Evolutionary conservation across 2,797 vertebrate species (phyloP), one percentile per base, ranked within the genome.

Genomic region (Notoglanidium macrostoma): DNA sequence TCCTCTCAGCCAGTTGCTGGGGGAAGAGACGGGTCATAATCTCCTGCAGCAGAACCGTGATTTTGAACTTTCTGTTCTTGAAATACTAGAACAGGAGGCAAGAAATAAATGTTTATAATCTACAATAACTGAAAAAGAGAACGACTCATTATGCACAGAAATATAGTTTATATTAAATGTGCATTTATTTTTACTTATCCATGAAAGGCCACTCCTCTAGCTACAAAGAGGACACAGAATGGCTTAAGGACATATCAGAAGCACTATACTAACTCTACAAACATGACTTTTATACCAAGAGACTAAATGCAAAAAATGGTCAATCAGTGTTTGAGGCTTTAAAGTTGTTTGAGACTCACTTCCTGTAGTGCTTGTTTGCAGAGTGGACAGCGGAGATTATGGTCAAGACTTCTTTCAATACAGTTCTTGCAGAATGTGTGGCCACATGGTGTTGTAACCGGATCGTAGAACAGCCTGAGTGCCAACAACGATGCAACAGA

Each of bases 391-490:
- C 94, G 96, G 19, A 97, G 96, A 86, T 95, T 96, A 93, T 98
- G 97, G 93, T 98, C 97, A 91, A 98, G 93, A 91, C 97, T 97
- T 90, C 97, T 96, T 74, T 98, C 96, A 0, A 98, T 94, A 92
- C 97, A 98, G 93, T 96, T 97, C 91, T 96, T 97, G 91, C 97
- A 98, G 95, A 98, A 98, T 35, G 96, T 97, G 92, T 98, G 97
- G 12, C 97, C 97, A 57, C 97, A 98, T 0, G 97, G 97, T 0
- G 97, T 98, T 0, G 97, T 98, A 89, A 98, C 96, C 0, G 97
- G 97, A 91, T 98, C 96, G 0, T 95, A 95, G 86, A 98, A 97
- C 93, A 98, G 91, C 93, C 97, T 98, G 26, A 72, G n/a, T n/a
- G 26, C 26, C 59, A 65, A 51, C 2, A 67, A 32, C 15, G 61